phyloP scores from a whole-genome alignment of 2,113 vertebrate genomes.

The Pseudois nayaur region DNA sequence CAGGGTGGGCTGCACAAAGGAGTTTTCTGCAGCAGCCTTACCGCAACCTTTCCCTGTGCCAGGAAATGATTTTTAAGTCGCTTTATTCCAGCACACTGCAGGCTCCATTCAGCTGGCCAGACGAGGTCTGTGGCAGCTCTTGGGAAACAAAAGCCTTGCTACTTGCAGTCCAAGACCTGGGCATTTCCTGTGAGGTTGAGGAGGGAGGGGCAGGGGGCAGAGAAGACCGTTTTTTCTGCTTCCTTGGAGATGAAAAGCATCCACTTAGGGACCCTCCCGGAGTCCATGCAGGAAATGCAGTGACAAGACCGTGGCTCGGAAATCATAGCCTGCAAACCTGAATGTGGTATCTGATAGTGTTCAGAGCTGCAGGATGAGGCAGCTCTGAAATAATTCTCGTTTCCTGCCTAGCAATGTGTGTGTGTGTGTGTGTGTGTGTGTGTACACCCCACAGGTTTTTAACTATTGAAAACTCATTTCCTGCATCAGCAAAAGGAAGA shows the following conservation, averaged over 20 bases:
- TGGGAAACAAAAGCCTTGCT: background rate
- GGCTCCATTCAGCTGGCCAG: background rate
- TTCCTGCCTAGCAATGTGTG: background rate
- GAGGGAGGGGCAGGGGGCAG: background rate
- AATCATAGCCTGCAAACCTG: background rate
- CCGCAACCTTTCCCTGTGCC: background rate
- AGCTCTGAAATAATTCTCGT: background rate
- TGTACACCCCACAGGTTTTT: background rate
- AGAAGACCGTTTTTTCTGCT: constrained; percentile 6
- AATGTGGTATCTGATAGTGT: background rate
- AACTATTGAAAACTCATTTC: background rate
- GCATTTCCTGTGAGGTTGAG: background rate
- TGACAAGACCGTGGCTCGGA: background rate
- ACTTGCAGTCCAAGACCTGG: background rate
- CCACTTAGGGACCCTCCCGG: background rate
- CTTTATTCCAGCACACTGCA: background rate
- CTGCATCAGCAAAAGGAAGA: background rate
- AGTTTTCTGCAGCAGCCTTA: background rate
- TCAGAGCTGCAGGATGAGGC: background rate
- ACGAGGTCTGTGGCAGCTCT: background rate
- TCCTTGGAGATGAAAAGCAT: background rate
- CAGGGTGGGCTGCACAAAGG: too few relatives aligned
- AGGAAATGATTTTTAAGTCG: background rate
- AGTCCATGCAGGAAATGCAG: background rate
- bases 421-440: background rate